phyloP scores from a whole-genome alignment of 2,113 vertebrate genomes.

The Myrmecophaga tridactyla region DNA sequence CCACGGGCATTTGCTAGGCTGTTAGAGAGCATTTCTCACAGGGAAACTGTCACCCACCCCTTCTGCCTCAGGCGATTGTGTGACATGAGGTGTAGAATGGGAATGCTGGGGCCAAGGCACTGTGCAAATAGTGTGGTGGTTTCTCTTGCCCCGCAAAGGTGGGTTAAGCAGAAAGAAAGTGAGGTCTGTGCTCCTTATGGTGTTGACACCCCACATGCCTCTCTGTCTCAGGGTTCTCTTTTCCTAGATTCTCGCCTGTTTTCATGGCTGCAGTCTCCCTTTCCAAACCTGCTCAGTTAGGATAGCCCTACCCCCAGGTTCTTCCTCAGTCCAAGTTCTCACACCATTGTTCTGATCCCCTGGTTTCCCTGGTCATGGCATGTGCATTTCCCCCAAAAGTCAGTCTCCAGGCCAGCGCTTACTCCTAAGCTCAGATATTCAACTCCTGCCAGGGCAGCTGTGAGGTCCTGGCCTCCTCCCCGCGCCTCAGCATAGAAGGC shows the following conservation, averaged over 20 bases:
- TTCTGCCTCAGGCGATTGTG: not conserved
- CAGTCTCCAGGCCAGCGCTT: not conserved
- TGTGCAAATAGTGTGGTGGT: fast-evolving
- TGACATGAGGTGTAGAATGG: not conserved
- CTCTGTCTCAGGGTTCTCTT: not conserved
- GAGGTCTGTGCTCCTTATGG: fast-evolving
- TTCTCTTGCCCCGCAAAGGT: not conserved
- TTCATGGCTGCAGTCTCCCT: not conserved
- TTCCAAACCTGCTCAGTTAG: not conserved
- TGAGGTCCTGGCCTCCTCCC: not conserved
- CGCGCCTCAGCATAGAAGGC: fast-evolving
- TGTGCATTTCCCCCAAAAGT: not conserved
- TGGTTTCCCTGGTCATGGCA: not conserved
- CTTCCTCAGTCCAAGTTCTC: not conserved
- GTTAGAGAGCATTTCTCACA: fast-evolving
- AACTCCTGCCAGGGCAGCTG: too few relatives aligned
- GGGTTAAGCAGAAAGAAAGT: not conserved
- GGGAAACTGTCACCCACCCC: not conserved
- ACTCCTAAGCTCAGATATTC: not conserved
- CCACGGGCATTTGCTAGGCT: not conserved
- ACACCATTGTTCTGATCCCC: not conserved
- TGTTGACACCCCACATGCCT: fast-evolving
- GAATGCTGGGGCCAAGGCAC: not conserved
- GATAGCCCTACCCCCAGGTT: not conserved
- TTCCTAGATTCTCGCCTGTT: not conserved